These are phyloP conservation scores for Philantomba maxwellii DNA, from an alignment of 2,113 vertebrate genomes.

Conservation along the genomic window DNA sequence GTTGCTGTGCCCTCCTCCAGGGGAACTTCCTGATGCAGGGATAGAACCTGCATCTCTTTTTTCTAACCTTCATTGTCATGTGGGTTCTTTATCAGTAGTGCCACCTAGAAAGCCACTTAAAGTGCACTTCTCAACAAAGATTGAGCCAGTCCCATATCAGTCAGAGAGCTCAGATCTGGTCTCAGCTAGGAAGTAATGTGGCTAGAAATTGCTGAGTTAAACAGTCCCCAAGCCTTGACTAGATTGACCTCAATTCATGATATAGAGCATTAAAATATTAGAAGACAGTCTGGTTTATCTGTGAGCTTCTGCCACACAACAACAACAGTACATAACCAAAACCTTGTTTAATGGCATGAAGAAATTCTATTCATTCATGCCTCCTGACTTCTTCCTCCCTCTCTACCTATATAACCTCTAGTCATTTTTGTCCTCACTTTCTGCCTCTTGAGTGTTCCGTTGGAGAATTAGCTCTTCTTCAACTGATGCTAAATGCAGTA, in stretches of 20 bases:
- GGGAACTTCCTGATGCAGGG: neutral
- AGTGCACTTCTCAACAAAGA: neutral
- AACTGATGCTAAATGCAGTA: neutral
- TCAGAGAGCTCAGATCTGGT: neutral
- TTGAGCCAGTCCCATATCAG: neutral
- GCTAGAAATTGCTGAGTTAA: neutral
- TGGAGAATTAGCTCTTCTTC: neutral
- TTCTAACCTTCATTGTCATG: neutral
- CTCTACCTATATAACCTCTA: neutral
- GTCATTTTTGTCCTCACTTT: neutral
- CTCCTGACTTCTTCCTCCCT: neutral
- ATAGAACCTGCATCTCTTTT: neutral
- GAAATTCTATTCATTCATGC: neutral
- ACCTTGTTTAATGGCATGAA: neutral
- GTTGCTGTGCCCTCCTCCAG: neutral
- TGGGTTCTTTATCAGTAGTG: neutral
- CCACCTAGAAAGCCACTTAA: neutral
- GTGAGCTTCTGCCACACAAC: neutral
- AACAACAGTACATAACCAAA: neutral
- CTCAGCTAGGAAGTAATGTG: neutral
- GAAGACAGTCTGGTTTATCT: neutral
- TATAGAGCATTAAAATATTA: neutral
- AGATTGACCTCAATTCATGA: neutral
- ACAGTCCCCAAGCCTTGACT: neutral
- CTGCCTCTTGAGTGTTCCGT: neutral